Evolutionary conservation across 2,797 vertebrate genomes (phyloP).

Genomic region (Anolis apletophallus): DNA sequence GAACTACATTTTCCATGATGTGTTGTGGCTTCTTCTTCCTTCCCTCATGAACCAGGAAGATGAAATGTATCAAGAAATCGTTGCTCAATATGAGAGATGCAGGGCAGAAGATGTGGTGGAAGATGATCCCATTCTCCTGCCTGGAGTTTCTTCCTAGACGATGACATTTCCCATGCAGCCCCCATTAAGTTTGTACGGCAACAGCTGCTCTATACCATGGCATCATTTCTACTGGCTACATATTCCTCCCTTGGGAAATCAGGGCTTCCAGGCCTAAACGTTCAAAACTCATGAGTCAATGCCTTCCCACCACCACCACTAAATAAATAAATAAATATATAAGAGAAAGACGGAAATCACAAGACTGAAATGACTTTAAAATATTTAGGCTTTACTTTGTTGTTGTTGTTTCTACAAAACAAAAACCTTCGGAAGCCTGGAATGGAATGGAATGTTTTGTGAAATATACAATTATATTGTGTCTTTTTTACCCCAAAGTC

Average conservation of each 20-base stretch:
- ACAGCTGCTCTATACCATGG: slow-evolving; percentile 38
- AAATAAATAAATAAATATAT: not conserved
- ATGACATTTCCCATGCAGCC: slow-evolving; percentile 32
- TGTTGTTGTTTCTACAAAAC: not conserved
- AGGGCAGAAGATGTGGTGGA: slow-evolving; percentile 37
- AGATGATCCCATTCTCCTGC: slow-evolving; percentile 36
- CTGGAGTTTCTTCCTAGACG: slow-evolving; percentile 26
- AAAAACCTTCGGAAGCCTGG: not conserved
- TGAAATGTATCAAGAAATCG: slow-evolving; percentile 32
- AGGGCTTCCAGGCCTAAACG: slow-evolving; percentile 25
- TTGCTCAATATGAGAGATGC: slow-evolving; percentile 34
- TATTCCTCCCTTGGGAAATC: slow-evolving; percentile 41
- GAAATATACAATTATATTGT: too few species aligned
- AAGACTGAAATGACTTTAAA: slow-evolving; percentile 24
- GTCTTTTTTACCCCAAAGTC: not conserved
- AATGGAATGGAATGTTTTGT: not conserved
- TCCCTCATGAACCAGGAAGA: slow-evolving; percentile 27
- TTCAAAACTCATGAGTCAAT: slow-evolving; percentile 39
- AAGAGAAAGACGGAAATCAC: not conserved
- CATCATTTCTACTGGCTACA: slow-evolving; percentile 34
- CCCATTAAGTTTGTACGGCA: slow-evolving; percentile 36
- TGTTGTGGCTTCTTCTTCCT: slow-evolving; percentile 33
- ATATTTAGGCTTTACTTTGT: slow-evolving; percentile 10
- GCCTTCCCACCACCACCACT: not conserved
- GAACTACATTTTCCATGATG: slow-evolving; percentile 38